Evolutionary conservation across 2,113 vertebrate species (phyloP).

Genomic region (Archilochus colubris): DNA sequence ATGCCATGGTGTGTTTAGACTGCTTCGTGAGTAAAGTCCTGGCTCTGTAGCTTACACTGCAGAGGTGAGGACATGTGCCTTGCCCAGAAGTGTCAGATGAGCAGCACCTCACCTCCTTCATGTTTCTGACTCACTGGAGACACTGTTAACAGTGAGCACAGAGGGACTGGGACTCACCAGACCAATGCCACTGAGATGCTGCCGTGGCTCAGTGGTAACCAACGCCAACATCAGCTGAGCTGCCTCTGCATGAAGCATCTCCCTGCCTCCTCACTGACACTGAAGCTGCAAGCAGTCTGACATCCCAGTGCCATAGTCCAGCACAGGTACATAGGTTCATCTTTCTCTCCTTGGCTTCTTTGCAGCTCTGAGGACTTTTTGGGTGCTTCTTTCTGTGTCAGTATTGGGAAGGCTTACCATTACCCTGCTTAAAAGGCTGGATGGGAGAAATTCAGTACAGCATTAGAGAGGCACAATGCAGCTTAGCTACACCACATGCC

Average conservation of each 20-base stretch:
- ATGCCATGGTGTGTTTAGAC: not conserved
- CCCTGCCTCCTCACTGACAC: not conserved
- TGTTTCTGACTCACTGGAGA: not conserved
- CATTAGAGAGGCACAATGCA: not conserved
- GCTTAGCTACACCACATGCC: not conserved
- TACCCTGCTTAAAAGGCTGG: not conserved
- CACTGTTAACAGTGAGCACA: fast-evolving
- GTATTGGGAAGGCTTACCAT: not conserved
- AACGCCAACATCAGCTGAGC: not conserved
- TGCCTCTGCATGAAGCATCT: not conserved
- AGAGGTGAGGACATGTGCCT: not conserved
- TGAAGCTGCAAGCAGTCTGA: not conserved
- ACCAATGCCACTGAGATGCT: not conserved
- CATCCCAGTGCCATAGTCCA: too few species aligned
- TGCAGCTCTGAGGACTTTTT: not conserved
- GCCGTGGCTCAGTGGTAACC: not conserved
- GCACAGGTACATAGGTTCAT: fast-evolving
- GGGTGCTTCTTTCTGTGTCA: not conserved
- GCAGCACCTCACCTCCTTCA: not conserved
- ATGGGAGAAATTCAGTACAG: not conserved
- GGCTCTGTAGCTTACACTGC: not conserved
- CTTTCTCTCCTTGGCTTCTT: not conserved
- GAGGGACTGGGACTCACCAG: fast-evolving
- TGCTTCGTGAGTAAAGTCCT: not conserved
- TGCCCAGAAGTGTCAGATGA: not conserved